Conservation (phyloP, 2,113 vertebrate species). For the Cheirogaleus medius region DNA sequence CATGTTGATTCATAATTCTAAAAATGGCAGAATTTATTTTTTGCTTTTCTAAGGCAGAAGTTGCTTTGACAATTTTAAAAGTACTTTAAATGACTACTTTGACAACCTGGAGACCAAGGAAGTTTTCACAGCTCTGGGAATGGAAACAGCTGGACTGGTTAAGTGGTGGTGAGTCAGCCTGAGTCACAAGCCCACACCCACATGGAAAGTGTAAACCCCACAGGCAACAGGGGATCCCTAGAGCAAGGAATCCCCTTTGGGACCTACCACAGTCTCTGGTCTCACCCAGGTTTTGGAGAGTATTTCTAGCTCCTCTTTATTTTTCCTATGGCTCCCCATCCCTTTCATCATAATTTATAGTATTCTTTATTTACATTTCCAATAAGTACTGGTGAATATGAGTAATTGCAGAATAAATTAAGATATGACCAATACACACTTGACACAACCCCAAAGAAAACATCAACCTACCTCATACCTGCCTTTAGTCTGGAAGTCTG, state of each 20-base stretch:
- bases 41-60: constrained; percentile 47
- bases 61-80: constrained; percentile 43
- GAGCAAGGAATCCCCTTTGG: neutral
- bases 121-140: constrained; percentile 24
- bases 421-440: neutral
- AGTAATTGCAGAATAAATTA: constrained; percentile 9
- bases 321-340: neutral
- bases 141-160: constrained; percentile 63
- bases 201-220: neutral
- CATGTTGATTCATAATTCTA: constrained; percentile 60
- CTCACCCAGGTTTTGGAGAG: neutral
- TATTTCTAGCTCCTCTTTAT: neutral
- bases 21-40: constrained; percentile 51
- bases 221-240: neutral
- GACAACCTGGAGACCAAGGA: constrained; percentile 25
- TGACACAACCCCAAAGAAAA: neutral
- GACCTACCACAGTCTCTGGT: neutral
- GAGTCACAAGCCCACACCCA: constrained; percentile 46
- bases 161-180: constrained; percentile 49
- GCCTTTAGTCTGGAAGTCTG: neutral
- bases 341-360: constrained; percentile 5
- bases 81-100: constrained; percentile 49
- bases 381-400: neutral
- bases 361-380: constrained; percentile 17
- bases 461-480: neutral